Base-by-base conservation (phyloP, 1,140 invertebrate species). In the Pachyrhynchus sulphureomaculatus region DNA sequence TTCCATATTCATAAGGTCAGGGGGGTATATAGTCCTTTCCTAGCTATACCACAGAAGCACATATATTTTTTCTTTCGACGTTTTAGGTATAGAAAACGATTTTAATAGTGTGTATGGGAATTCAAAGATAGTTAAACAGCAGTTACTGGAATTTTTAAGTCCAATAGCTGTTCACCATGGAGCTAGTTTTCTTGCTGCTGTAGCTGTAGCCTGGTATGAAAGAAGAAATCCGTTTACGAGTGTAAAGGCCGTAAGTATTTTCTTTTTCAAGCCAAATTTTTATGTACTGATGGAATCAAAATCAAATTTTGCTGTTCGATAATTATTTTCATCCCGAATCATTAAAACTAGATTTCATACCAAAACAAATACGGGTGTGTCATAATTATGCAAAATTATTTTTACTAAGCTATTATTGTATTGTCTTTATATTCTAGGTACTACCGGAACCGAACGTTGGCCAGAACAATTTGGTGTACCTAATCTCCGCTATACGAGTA, bases 201-300 rank as follows among this genome's bases (percentile, higher is more conserved):
- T 96, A 60, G 90, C 91, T n/a, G 86, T 93, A 34, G 91, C 91
- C 29, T 95, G 93, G 93, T 87, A 91, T 72, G 92, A 94, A 68
- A 80, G 87, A 45, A 80, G 84, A 62, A 77, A 79, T 58, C 73
- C 77, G 24, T 75, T 78, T 36, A 48, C 64, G 10, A 79, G 68
- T 68, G 73, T 75, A 3, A 83, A 82, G 73, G 81, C 79, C 65
- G 81, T 82, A 74, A 71, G 67, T 57, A 52, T 33, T 44, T 3
- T 33, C 17, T 39, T 13, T 29, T 33, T 32, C 10, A 10, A 29
- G 12, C 9, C 15, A 21, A 53, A 18, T 13, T 62, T 37, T 53
- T 20, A 23, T 13, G 3, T 18, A 12, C 15, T 41, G 15, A 49
- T 5, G 32, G 12, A 26, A 18, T 49, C 21, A 23, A 45, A 45